Conservation (phyloP, 2,797 vertebrate genomes). For the Myiotriccus ornatus region DNA sequence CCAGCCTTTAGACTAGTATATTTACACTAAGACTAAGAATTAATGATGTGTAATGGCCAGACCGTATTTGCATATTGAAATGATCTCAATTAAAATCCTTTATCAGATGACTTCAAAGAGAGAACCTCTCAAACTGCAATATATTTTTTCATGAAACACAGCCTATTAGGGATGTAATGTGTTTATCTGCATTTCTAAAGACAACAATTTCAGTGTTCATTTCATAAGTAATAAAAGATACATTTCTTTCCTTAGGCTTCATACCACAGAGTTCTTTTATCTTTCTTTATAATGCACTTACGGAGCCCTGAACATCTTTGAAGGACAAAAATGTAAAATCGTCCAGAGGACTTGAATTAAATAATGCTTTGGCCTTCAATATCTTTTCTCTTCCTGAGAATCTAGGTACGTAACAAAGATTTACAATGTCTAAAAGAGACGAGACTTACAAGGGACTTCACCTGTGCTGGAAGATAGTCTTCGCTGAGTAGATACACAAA, state of each 20-base stretch:
- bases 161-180: conserved; percentile 43
- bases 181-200: conserved; percentile 56
- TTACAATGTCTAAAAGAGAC: conserved; percentile 2
- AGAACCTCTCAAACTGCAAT: conserved; percentile 64
- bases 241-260: neutral
- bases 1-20: conserved; percentile 23
- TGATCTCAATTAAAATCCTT: conserved; percentile 73
- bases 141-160: conserved; percentile 33
- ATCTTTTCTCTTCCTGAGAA: neutral
- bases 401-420: conserved; percentile 22
- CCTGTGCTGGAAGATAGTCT: neutral
- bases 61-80: conserved; percentile 76
- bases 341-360: conserved; percentile 7
- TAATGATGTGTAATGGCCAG: conserved; percentile 49
- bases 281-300: conserved; percentile 21
- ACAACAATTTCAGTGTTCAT: conserved; percentile 26
- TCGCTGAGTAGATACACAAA: neutral
- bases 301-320: conserved; percentile 10
- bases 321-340: conserved; percentile 24
- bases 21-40: conserved; percentile 34
- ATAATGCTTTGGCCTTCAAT: neutral
- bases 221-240: conserved; percentile 48
- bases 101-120: conserved; percentile 67
- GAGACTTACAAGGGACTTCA: neutral
- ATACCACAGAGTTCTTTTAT: neutral